These are phyloP conservation scores for Menidia beryllina DNA, from an alignment of 2,113 vertebrate genomes.

Conservation along the genomic window DNA sequence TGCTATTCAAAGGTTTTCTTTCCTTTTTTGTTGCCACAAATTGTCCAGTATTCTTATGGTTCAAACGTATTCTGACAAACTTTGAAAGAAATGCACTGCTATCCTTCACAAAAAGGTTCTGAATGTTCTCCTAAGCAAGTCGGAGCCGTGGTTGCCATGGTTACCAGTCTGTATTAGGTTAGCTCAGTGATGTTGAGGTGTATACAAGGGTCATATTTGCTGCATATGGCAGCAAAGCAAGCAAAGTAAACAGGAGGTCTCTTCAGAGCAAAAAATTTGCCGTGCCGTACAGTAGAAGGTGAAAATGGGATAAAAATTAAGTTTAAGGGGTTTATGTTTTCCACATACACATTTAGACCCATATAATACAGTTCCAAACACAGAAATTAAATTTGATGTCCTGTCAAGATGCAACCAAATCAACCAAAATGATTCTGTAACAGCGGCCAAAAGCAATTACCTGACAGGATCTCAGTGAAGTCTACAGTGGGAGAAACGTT, in stretches of 20 bases:
- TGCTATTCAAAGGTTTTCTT: background rate
- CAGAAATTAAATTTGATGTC: conserved; percentile 4
- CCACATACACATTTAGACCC: conserved; percentile 4
- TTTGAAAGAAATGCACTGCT: background rate
- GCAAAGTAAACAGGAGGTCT: conserved; percentile 49
- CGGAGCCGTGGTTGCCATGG: conserved; percentile 71
- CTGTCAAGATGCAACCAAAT: conserved; percentile 19
- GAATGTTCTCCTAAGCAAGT: conserved; percentile 54
- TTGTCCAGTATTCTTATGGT: background rate
- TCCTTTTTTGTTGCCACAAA: background rate
- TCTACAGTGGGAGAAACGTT: background rate
- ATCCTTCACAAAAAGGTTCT: conserved; percentile 25
- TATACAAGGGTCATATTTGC: conserved; percentile 34
- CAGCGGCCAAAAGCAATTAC: background rate
- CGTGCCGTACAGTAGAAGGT: conserved; percentile 3
- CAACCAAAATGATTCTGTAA: background rate
- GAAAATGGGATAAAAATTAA: background rate
- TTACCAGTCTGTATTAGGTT: conserved; percentile 59
- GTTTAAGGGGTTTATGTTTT: conserved; percentile 6
- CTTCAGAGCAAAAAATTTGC: conserved; percentile 42
- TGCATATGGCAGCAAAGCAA: conserved; percentile 57
- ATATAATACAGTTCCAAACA: background rate
- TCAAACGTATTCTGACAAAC: background rate
- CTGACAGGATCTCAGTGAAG: background rate
- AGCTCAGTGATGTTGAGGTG: conserved; percentile 32